These are phyloP conservation scores for Macroramphosus scolopax DNA, from an alignment of 2,797 vertebrate species.

Conservation along the genomic window DNA sequence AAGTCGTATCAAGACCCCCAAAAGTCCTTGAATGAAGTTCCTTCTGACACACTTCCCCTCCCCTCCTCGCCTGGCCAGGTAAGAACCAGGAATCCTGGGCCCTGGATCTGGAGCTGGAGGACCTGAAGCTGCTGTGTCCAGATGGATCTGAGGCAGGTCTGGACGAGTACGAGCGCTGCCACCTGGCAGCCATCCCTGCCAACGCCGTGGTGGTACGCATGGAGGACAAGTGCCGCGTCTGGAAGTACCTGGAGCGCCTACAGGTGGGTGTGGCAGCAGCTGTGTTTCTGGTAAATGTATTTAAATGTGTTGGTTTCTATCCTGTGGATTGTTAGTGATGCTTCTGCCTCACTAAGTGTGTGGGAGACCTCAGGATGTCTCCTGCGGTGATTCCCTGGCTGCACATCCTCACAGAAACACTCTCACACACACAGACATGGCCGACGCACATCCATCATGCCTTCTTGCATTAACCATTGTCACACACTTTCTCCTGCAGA, in stretches of 20 bases:
- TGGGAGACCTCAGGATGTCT: too few species aligned
- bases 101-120: conserved; percentile 81
- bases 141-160: conserved; percentile 73
- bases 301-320: conserved; percentile 17
- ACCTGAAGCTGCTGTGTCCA: conserved; percentile 82
- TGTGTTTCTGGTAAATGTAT: conserved; percentile 11
- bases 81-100: conserved; percentile 84
- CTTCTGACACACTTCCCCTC: too few species aligned
- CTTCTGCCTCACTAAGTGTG: too few species aligned
- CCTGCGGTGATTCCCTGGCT: too few species aligned
- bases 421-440: too few species aligned
- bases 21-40: too few species aligned
- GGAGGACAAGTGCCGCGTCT: conserved; percentile 80
- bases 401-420: too few species aligned
- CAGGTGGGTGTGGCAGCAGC: conserved; percentile 66
- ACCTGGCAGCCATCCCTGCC: conserved; percentile 79
- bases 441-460: too few species aligned
- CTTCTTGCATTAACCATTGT: too few species aligned
- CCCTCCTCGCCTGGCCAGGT: conserved; percentile 49
- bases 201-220: conserved; percentile 79
- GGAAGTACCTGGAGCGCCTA: conserved; percentile 81
- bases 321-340: too few species aligned
- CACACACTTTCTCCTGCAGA: conserved; percentile 62
- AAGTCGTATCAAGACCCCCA: too few species aligned
- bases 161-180: conserved; percentile 69